Conservation (phyloP, 2,113 vertebrate genomes). For the Piaya cayana region DNA sequence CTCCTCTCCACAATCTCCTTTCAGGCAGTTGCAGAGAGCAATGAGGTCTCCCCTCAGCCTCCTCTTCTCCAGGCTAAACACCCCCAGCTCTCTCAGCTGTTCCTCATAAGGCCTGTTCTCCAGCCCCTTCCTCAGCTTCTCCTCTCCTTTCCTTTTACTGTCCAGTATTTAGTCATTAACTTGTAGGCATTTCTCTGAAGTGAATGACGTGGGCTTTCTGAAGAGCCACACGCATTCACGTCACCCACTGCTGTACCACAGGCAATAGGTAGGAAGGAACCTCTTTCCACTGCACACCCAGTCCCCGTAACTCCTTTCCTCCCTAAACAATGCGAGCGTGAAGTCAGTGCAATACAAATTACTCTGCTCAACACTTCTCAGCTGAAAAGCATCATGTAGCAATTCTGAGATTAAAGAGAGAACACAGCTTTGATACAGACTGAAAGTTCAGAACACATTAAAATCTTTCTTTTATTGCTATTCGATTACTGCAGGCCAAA, state of each 20-base stretch:
- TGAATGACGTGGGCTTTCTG: not conserved
- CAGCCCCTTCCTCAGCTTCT: too few species aligned
- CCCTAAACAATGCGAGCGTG: fast-evolving
- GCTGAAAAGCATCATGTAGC: not conserved
- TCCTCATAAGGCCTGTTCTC: too few species aligned
- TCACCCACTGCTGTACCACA: not conserved
- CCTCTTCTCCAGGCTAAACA: too few species aligned
- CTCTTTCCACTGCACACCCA: fast-evolving
- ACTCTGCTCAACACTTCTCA: not conserved
- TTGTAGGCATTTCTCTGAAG: not conserved
- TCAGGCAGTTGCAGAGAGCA: too few species aligned
- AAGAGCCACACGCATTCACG: not conserved
- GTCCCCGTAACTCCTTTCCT: not conserved
- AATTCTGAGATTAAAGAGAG: not conserved
- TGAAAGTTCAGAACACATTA: not conserved
- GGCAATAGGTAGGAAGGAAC: fast-evolving
- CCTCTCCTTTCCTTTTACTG: not conserved
- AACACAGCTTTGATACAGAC: not conserved
- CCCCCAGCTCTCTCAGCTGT: too few species aligned
- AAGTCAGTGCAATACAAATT: fast-evolving
- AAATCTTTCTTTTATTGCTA: not conserved
- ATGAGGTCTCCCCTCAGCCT: too few species aligned
- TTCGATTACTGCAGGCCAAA: not conserved
- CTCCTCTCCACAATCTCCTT: too few species aligned
- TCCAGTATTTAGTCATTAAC: not conserved